A percentile compares a stretch with the other conserved stretches of the same genome.
Conservation (phyloP, 1,140 invertebrate genomes). For the Drosophila seguyi region DNA sequence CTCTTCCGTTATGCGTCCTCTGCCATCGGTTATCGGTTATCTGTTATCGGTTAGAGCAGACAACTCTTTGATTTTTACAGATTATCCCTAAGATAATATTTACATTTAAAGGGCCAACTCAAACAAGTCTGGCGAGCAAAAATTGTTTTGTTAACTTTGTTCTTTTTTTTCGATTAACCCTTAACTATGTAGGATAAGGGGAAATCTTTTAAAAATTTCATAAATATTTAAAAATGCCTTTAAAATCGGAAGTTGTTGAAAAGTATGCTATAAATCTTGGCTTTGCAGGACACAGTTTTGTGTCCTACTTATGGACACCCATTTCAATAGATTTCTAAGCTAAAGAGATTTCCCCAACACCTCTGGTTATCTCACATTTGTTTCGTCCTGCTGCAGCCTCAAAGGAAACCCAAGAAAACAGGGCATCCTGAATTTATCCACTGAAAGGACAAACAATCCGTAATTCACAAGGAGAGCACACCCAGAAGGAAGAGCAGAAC, state of each 20-base stretch:
- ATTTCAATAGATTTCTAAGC: not conserved
- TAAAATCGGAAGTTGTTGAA: not conserved
- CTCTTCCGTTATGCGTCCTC: not conserved
- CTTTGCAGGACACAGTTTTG: not conserved
- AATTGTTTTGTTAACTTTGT: not conserved
- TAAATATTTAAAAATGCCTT: not conserved
- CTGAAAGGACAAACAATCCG: conserved; percentile 24
- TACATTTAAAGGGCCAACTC: not conserved
- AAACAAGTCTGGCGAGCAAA: not conserved
- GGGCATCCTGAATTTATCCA: conserved; percentile 20
- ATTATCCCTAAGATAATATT: not conserved
- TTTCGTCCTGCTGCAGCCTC: not conserved
- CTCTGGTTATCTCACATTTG: not conserved
- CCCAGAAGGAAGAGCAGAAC: conserved; percentile 25
- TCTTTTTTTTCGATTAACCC: not conserved
- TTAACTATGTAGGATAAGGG: not conserved
- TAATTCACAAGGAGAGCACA: conserved; percentile 20
- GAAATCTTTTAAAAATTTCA: not conserved
- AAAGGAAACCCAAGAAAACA: conserved; percentile 9
- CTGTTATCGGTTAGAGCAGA: conserved; percentile 17
- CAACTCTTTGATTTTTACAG: conserved; percentile 17
- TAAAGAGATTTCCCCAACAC: not conserved
- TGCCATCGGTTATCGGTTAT: conserved; percentile 18
- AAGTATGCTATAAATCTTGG: not conserved
- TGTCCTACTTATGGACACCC: not conserved